Base-by-base conservation (phyloP, 2,888 invertebrate species). In the Lasiommata megera region DNA sequence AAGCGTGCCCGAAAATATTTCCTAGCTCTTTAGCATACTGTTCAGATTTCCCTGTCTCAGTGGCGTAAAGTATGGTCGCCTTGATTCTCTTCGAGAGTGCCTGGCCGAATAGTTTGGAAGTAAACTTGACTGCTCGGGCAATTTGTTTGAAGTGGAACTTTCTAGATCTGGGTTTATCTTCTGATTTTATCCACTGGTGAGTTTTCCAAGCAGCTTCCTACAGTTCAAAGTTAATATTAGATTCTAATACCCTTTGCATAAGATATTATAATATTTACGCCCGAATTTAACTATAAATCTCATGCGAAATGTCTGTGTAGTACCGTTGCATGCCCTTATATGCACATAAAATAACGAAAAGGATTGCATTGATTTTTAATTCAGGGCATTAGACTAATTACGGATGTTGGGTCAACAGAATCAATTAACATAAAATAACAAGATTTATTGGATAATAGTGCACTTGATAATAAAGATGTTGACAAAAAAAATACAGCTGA, bases 81-180 rank as follows among this genome's bases (percentile, higher is more conserved):
- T 98, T 98, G 74, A 98, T 97, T 67, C 98, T 93, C 68, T 97
- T 94, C 5, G 98, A 97, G 67, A 98, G 92, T 31, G 98, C 98
- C 74, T 96, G 94, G 44, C 97, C 97, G 89, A 98, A 98, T 70
- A 98, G 92, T 89, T 98, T 98, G 54, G 98, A 98, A 61, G 98
- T 98, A 83, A 98, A 98, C 89, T 98, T 98, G 62, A 98, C 98
- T 58, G 98, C 98, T 72, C 97, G 93, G 48, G 98, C 98, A 70
- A 98, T 96, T 92, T 98, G 98, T 83, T 97, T 97, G 88, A 98
- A 98, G 83, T 97, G 96, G 83, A 98, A 98, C 90, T 98, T 98
- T 73, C 97, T 93, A 71, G 94, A 92, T 14, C 70, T 68, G 48
- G 94, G 93, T 79, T 95, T 95, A 73, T 94, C 92, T 23, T 82